These are phyloP conservation scores for Notodonta dromedarius DNA, from an alignment of 2,888 invertebrate genomes.

Conservation along the genomic window DNA sequence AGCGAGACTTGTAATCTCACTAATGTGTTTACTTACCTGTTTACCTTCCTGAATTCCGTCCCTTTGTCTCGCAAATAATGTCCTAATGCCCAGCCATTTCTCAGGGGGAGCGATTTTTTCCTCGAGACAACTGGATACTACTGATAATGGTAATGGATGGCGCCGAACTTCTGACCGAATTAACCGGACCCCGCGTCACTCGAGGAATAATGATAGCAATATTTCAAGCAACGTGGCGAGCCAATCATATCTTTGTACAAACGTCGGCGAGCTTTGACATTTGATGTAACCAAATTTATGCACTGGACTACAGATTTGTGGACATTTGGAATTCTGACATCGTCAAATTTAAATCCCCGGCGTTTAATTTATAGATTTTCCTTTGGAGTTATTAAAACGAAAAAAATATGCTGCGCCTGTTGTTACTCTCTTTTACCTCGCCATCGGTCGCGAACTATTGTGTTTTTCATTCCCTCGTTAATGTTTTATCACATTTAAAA, in stretches of 20 bases:
- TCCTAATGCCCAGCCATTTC: slow-evolving; percentile 61
- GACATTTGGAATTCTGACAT: slow-evolving; percentile 24
- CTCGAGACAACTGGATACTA: slow-evolving; percentile 48
- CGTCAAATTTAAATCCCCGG: slow-evolving; percentile 14
- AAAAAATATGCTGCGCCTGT: neutral
- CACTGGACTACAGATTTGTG: slow-evolving; percentile 24
- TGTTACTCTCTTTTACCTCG: neutral
- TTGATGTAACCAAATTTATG: slow-evolving; percentile 42
- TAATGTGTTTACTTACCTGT: slow-evolving; percentile 76
- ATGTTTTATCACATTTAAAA: no score
- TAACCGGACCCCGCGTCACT: slow-evolving; percentile 50
- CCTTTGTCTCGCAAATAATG: slow-evolving; percentile 60
- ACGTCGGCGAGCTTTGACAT: slow-evolving; percentile 19
- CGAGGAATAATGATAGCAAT: slow-evolving; percentile 48
- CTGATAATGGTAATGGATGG: slow-evolving; percentile 69
- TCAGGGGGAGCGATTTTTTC: slow-evolving; percentile 47
- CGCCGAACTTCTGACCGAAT: slow-evolving; percentile 49
- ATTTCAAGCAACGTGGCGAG: slow-evolving; percentile 39
- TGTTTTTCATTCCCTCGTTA: no score
- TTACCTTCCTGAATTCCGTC: slow-evolving; percentile 58
- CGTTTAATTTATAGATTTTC: neutral
- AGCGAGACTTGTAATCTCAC: slow-evolving; percentile 58
- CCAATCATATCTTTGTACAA: slow-evolving; percentile 37
- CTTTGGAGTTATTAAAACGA: neutral
- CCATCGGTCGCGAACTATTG: no score